Percentiles rank a stretch among this genome's conserved stretches.
These are phyloP conservation scores for Drosophila persimilis DNA, from an alignment of 1,140 invertebrate species.

Conservation along the genomic window DNA sequence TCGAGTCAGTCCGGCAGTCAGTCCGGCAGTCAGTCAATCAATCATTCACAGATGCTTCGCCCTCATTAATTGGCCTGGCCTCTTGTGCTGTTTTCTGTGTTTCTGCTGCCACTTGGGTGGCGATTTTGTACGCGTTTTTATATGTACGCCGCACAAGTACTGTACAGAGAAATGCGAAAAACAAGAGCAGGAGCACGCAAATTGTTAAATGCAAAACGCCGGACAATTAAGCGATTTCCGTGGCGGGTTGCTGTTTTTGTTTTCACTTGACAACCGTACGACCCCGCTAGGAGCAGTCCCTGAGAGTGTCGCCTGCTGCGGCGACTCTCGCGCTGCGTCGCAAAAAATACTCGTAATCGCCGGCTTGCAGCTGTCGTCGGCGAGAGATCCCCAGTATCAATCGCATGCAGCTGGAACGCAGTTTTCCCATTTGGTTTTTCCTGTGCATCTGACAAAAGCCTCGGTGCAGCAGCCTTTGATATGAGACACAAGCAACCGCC, in stretches of 20 bases:
- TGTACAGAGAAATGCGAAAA: constrained; percentile 6
- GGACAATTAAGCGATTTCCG: constrained; percentile 38
- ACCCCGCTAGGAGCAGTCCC: background rate
- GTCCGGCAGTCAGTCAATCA: constrained; percentile 17
- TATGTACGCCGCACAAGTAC: background rate
- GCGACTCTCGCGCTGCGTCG: no score
- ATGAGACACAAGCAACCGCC: no score
- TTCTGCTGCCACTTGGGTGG: constrained; percentile 49
- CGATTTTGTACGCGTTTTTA: constrained; percentile 16
- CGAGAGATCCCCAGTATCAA: no score
- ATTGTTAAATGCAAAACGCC: constrained; percentile 31
- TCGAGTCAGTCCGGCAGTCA: background rate
- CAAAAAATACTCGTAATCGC: no score
- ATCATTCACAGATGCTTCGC: background rate
- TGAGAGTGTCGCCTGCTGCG: no score
- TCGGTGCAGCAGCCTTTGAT: background rate
- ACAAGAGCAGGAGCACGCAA: background rate
- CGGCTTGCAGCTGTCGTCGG: no score
- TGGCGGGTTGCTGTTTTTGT: background rate
- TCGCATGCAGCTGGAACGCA: no score
- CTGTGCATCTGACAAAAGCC: no score
- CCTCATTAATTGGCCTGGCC: no score
- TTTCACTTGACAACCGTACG: constrained; percentile 11
- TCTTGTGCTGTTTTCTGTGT: constrained; percentile 6
- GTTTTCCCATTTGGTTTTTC: no score